Evolutionary conservation across 2,113 vertebrate species (phyloP), one percentile per base, ranked within the genome.

Genomic region (Cavia porcellus): DNA sequence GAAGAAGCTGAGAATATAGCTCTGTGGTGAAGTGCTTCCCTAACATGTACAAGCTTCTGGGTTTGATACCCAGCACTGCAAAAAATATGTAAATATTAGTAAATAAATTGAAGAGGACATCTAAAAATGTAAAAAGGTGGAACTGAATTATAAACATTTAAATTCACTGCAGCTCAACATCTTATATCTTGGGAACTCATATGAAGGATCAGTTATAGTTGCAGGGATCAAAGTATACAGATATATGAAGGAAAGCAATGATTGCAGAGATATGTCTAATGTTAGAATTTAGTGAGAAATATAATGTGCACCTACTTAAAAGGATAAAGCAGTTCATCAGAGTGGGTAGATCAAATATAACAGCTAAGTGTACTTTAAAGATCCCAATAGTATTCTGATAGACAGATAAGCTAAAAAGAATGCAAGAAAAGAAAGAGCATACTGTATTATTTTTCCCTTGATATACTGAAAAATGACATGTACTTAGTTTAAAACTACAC

Each of bases 231-330:
- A 47, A 95, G 24, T 0, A 4, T 10, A 75, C 7, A 57, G 10
- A 74, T 88, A 1, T 4, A 55, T 70, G 38, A 83, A 87, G 61
- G 28, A 22, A 89, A 64, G 38, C 59, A 30, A n/a, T 38, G 7
- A 89, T 68, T 86, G 70, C 24, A 45, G 38, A 79, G 55, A 5
- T 0, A 89, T 32, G 15, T 79, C 1, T 47, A 59, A 45, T 6
- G 3, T 83, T 42, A 61, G 25, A 62, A 83, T 47, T 61, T 72
- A 79, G 30, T 85, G 45, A 92, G 55, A 94, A 84, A 83, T n/a
- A 61, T 17, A 64, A 45, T 42, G 28, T 22, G 1, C 0, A 28
- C 1, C 28, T 66, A 62, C 4, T 85, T 45, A 17, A 86, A 19
- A 90, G 10, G 17, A 52, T 52, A 52, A 52, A 83, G 10, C 4